Base-by-base conservation (phyloP, 2,888 invertebrate species). In the Nezara viridula region DNA sequence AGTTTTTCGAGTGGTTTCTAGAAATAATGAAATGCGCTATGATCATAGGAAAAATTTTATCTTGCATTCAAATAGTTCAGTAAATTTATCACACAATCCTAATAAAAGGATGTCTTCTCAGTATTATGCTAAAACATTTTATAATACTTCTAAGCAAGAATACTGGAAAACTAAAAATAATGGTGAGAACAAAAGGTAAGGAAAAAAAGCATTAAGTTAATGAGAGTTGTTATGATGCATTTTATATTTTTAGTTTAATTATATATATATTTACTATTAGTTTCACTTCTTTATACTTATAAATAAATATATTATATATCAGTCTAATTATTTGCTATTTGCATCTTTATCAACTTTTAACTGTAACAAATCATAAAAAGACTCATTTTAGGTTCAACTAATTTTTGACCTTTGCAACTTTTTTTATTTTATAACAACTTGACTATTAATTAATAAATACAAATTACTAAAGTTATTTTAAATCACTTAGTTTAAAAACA, bases 171-270 rank as follows among this genome's bases (percentile, higher is more conserved):
- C 89, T n/a, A 89, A 66, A 86, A 89, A 73, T 40, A 77, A 27
- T 44, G 89, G 89, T 19, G 86, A 89, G 49, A 27, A 55, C n/a
- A 89, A 89, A 73, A 89, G 89, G 89, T 89, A 47, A 85, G 88
- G 14, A 60, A 55, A 4, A 3, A 9, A 55, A 14, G 1, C 49
- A 37, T 24, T 4, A 44, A 44, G 44, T 44, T 7, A 44, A 44
- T 50, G n/a, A 86, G 9, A 32, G 19, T 52, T 52, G 19, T n/a
- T n/a, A n/a, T n/a, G n/a, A n/a, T n/a, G n/a, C 12, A n/a, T 49
- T 44, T 85, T 12, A 14, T 10, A 1, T 47, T 47, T 40, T 47
- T 21, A 2, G 32, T 50, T 32, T 0, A 27, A 77, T 37, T 24
- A 60, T 60, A 16, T 32, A 12, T 60, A 16, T 6, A 60, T 60